Base-by-base conservation (phyloP, 2,113 vertebrate species). In the Toxotes jaculatrix region DNA sequence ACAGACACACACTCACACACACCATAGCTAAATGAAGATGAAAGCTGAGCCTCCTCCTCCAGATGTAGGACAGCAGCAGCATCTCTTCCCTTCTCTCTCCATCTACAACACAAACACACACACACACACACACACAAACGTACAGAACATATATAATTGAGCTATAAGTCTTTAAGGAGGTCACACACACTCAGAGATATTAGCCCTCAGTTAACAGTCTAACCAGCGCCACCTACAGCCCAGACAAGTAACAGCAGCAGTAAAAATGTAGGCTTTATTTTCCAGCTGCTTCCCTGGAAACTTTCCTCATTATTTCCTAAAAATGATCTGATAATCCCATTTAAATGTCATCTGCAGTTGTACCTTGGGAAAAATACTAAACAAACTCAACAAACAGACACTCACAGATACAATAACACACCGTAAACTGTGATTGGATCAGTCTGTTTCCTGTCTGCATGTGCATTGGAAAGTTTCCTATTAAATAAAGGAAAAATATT, bases 41-140 rank as follows among this genome's bases (percentile, higher is more conserved):
- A 93, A 93, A 89, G 92, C 86, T 40, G 34, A 84, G 81, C 84
- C 80, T 72, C 85, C 82, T 89, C 82, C 74, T 84, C 63, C 84
- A 87, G 83, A 93, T 91, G 83, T 89, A 89, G 90, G 90, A 79
- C 43, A 40, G 7, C 89, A 90, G 76, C 79, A 75, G 78, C 60
- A 69, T 75, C 61, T 71, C 64, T 67, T 55, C 53, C 43, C 77
- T 55, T 65, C 74, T 60, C 60, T 68, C 69, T 79, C 17, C 53
- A 66, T 40, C 27, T 16, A 34, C 65, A 64, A 43, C 10, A 40
- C 61, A 27, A 21, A 47, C 11, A 23, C 61, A 57, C 27, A 31
- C n/a, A 23, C 38, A 43, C 9, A 40, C 60, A 55, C 53, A 23
- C 51, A 55, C 51, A 23, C 34, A 36, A 12, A 71, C n/a, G 66